Evolutionary conservation across 2,888 invertebrate genomes (phyloP), one percentile per base, ranked within the genome.

Genomic region (Meghimatium bilineatum): DNA sequence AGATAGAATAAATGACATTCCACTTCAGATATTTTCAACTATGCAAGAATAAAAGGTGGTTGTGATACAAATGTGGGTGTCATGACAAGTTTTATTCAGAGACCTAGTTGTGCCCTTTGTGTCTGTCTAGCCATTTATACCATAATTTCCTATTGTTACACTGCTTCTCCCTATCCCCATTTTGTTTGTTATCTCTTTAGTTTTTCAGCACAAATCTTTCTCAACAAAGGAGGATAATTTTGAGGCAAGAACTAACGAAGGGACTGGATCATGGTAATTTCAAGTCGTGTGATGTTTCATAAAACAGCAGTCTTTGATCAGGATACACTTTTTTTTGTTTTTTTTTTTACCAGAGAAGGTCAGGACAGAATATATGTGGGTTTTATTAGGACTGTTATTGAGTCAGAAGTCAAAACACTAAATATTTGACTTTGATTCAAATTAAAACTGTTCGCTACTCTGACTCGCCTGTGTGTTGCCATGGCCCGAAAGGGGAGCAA

Each of bases 161-260:
- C 60, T 69, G 26, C 63, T 74, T 84, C 72, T 60, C 71, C 71
- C 69, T 12, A 36, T 52, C 66, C 78, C 77, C 56, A 29, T 72
- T 75, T 63, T 85, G 34, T 44, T 72, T 80, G 56, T 85, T 34
- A 63, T 76, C 52, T 34, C 87, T 88, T 81, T 88, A 92, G 91
- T 90, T 89, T 88, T 88, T 90, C 86, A 91, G 90, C 85, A 86
- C 90, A 72, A 91, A 90, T 83, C 87, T 93, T 32, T 85, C 90
- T 29, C 90, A 90, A 67, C 83, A 88, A 49, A 90, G 90, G 86
- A 89, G 91, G 80, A 86, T 87, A n/a, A 82, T 86, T 44, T 88
- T 92, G 26, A 86, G 92, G 72, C 82, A 89, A 77, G 92, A 92
- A 86, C 89, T 93, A 12, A 87, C 87, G 52, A 90, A 92, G 84